Percentiles rank a stretch among this genome's conserved stretches.
phyloP scores from a whole-genome alignment of 2,113 vertebrate species.

The Pelecanus crispus region DNA sequence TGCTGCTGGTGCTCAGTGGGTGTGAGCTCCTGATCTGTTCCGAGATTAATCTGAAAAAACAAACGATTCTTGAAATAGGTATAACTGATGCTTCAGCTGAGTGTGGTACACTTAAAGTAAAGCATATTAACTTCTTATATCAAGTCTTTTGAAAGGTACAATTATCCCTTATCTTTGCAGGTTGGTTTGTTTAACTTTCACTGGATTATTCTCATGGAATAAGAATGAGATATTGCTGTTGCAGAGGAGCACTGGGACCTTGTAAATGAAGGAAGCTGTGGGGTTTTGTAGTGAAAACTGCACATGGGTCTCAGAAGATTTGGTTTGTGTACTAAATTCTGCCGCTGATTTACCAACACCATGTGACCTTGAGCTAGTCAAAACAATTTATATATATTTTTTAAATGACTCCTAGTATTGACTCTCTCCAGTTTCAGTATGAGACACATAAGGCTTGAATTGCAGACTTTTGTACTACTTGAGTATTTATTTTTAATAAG shows the following conservation, averaged over 20 bases:
- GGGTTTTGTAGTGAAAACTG: constrained; percentile 20
- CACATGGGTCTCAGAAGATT: not conserved
- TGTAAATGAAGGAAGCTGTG: not conserved
- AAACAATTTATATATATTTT: not conserved
- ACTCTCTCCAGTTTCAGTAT: not conserved
- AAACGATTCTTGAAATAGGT: not conserved
- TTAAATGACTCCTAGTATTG: not conserved
- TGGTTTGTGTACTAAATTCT: not conserved
- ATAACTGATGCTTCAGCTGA: not conserved
- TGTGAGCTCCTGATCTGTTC: not conserved
- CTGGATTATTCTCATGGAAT: not conserved
- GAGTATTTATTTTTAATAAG: constrained; percentile 62
- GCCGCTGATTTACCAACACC: not conserved
- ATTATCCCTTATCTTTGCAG: not conserved
- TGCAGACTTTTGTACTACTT: not conserved
- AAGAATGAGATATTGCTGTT: constrained; percentile 11
- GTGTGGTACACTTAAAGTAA: not conserved
- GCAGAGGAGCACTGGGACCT: not conserved
- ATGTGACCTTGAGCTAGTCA: not conserved
- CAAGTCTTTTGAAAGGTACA: not conserved
- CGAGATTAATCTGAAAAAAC: not conserved
- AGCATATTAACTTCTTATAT: not conserved
- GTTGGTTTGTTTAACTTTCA: constrained; percentile 39
- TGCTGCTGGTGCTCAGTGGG: not conserved
- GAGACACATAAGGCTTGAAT: not conserved